Percentiles rank a stretch among this genome's conserved stretches.
Conservation (phyloP, 2,888 invertebrate species). For the Oscheius myriophilus region DNA sequence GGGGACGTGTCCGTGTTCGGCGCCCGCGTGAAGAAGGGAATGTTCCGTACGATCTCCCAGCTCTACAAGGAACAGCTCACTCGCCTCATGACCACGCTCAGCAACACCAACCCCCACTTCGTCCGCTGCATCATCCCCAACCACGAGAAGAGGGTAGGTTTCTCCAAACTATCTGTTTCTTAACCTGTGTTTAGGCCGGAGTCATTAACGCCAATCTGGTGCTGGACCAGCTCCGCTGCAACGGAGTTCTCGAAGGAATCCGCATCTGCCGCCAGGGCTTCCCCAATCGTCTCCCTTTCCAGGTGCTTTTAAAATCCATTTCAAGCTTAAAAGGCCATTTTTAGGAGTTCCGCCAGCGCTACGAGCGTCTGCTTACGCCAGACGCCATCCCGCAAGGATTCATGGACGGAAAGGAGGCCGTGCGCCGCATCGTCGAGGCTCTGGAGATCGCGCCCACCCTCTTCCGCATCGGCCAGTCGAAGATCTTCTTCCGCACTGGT, state of each 20-base stretch:
- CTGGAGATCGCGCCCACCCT: constrained; percentile 94
- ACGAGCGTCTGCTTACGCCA: constrained; percentile 92
- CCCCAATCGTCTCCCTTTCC: constrained; percentile 96
- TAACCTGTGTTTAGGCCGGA: constrained; percentile 78
- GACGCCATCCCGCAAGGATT: constrained; percentile 97
- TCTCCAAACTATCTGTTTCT: not conserved
- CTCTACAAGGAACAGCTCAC: constrained; percentile 98
- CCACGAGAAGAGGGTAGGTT: constrained; percentile 87
- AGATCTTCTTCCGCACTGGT: constrained; percentile 99
- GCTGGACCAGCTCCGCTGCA: constrained; percentile 96
- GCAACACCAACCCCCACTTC: constrained; percentile 99
- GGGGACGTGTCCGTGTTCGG: constrained; percentile 82
- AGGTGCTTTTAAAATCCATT: constrained; percentile 75
- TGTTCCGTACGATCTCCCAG: constrained; percentile 96
- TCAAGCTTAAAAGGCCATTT: constrained; percentile 77
- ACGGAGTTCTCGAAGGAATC: constrained; percentile 98
- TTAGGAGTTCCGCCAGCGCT: constrained; percentile 89
- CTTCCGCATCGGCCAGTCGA: constrained; percentile 96
- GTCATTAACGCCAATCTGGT: constrained; percentile 98
- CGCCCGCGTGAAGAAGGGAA: constrained; percentile 80
- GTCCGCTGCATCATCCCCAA: constrained; percentile 99
- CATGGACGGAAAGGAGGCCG: constrained; percentile 99
- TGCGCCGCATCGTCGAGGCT: constrained; percentile 82
- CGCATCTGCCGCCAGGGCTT: constrained; percentile 99
- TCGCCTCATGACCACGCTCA: constrained; percentile 84